Base-by-base conservation (phyloP, 2,888 invertebrate genomes). In the Dichetophora obliterata region DNA sequence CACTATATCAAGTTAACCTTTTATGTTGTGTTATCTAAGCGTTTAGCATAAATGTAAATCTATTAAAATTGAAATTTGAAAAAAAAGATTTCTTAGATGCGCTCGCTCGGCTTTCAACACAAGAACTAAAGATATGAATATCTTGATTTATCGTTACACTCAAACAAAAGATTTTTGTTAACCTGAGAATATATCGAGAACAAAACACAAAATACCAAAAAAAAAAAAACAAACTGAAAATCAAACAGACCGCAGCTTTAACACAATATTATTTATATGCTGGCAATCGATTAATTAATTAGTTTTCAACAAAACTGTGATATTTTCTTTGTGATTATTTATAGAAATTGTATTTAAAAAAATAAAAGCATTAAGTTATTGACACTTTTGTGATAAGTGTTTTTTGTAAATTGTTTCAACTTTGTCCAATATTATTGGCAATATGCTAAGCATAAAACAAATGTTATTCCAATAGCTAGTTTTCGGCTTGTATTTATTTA, bases 101-200 rank as follows among this genome's bases (percentile, higher is more conserved):
- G 68, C 27, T 24, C 68, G 50, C 68, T 24, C 50, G 50, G 48
- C 68, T 68, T 68, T 68, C 68, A 68, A 68, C 68, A 68, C 68
- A 48, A 24, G 50, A 68, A 68, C 37, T 68, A 68, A 50, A 24
- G 22, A 50, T 50, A 50, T 68, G 16, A 16, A 50, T 48, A 68
- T 22, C 68, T 68, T 68, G 68, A 68, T 68, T 68, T 68, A 68
- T 68, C 48, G 48, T 24, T 68, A 68, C 24, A 68, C 50, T 68
- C 48, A 50, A 50, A 68, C 68, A 68, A 68, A 68, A 68, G 68
- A 68, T 27, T 59, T 59, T 27, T 16, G 5, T 3, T 59, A 27
- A 59, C 8, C 27, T 59, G 24, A 59, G 59, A 22, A 27, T 27
- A 5, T 24, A 59, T 27, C 24, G 27, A 22, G 27, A 59, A 59